Evolutionary conservation across 2,113 vertebrate genomes (phyloP).

Genomic region (Narcine bancroftii): DNA sequence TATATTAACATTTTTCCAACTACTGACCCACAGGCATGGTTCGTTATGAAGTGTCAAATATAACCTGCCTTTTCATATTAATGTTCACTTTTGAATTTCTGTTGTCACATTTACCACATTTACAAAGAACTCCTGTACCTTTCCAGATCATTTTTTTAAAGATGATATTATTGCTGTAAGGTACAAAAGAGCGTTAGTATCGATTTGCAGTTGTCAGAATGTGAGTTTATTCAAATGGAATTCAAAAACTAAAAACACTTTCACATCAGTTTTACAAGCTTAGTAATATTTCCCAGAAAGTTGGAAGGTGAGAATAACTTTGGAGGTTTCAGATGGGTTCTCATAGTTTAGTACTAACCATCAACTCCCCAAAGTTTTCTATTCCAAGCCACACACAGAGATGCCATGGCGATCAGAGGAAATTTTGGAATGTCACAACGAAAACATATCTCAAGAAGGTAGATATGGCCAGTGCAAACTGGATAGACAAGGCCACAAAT

Average conservation of each 20-base stretch:
- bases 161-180: not conserved
- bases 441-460: too few relatives aligned
- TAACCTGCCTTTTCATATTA: not conserved
- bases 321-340: not conserved
- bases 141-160: not conserved
- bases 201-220: not conserved
- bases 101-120: constrained; percentile 12
- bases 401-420: too few relatives aligned
- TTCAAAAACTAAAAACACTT: not conserved
- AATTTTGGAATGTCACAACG: too few relatives aligned
- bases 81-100: not conserved
- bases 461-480: too few relatives aligned
- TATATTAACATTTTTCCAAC: not conserved
- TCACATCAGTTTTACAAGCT: not conserved
- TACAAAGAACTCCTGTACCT: not conserved
- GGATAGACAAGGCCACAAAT: too few relatives aligned
- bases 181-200: not conserved
- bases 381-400: too few relatives aligned
- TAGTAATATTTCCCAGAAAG: not conserved
- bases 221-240: not conserved
- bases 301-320: not conserved
- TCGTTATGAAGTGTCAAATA: not conserved
- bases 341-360: not conserved
- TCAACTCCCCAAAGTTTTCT: too few relatives aligned
- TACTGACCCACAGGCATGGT: not conserved